phyloP scores from a whole-genome alignment of 2,797 vertebrate species.

The Coracias cyanogaster region DNA sequence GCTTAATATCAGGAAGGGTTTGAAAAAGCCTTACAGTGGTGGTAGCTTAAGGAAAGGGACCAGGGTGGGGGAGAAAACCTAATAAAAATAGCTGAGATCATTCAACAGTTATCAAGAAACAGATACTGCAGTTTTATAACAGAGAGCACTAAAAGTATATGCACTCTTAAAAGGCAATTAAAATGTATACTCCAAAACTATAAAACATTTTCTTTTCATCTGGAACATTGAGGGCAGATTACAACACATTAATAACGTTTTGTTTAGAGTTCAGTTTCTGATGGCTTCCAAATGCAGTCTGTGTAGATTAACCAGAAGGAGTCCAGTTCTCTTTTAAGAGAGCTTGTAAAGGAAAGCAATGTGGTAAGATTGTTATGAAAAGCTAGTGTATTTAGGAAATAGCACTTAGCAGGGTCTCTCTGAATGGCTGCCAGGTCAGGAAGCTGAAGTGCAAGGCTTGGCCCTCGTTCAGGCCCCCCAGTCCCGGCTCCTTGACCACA shows the following conservation, averaged over 20 bases:
- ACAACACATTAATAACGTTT: slow-evolving; percentile 92
- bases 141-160: slow-evolving; percentile 86
- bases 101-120: slow-evolving; percentile 88
- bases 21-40: slow-evolving; percentile 76
- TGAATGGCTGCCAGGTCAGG: slow-evolving; percentile 92
- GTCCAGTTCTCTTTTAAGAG: slow-evolving; percentile 85
- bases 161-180: slow-evolving; percentile 87
- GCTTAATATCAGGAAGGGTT: slow-evolving; percentile 71
- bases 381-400: slow-evolving; percentile 91
- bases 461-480: slow-evolving; percentile 84
- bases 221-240: slow-evolving; percentile 92
- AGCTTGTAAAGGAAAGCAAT: slow-evolving; percentile 88
- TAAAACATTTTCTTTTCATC: slow-evolving; percentile 94
- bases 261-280: slow-evolving; percentile 96
- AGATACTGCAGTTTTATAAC: slow-evolving; percentile 90
- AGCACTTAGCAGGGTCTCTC: slow-evolving; percentile 91
- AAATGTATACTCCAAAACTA: slow-evolving; percentile 87
- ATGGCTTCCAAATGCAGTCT: slow-evolving; percentile 92
- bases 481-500: slow-evolving; percentile 85
- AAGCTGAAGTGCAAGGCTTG: slow-evolving; percentile 92
- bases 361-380: slow-evolving; percentile 92
- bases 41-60: slow-evolving; percentile 77
- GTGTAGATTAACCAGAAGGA: slow-evolving; percentile 88
- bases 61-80: slow-evolving; percentile 71
- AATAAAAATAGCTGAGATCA: slow-evolving; percentile 89